Conservation (phyloP, 92 coral and sea anemone genomes). For the Chrysogorgia sp. region DNA sequence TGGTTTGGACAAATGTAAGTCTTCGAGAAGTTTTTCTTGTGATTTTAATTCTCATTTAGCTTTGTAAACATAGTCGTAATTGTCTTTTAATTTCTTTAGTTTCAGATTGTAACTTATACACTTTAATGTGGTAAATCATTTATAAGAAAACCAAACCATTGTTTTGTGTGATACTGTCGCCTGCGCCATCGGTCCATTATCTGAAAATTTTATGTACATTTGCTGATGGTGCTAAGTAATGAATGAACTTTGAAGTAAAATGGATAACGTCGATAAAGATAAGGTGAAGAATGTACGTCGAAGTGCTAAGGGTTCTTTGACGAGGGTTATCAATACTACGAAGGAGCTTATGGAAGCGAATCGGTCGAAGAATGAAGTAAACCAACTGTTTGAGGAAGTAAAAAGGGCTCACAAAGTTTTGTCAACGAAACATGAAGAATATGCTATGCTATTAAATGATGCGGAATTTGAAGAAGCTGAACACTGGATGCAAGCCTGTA, state of each 20-base stretch:
- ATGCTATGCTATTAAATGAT: conserved; percentile 46
- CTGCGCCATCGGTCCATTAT: conserved; percentile 38
- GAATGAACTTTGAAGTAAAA: conserved; percentile 5
- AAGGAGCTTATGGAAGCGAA: conserved; percentile 19
- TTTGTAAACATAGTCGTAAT: too few species aligned
- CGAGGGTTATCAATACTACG: conserved; percentile 42
- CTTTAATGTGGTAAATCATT: too few species aligned
- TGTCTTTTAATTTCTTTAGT: too few species aligned
- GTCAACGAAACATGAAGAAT: conserved; percentile 40
- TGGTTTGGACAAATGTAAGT: too few species aligned
- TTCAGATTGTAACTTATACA: too few species aligned
- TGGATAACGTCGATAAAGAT: background rate
- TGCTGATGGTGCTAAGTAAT: background rate
- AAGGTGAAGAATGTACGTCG: conserved; percentile 62
- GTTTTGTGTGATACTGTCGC: too few species aligned
- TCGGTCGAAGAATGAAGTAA: conserved; percentile 42
- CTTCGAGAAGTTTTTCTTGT: too few species aligned
- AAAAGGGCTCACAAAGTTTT: conserved; percentile 13
- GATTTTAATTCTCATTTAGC: too few species aligned
- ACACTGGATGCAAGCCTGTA: too few species aligned
- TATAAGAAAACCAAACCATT: too few species aligned
- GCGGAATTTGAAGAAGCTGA: conserved; percentile 51
- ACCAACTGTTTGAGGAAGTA: conserved; percentile 1
- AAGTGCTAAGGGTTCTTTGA: conserved; percentile 45
- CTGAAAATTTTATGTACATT: conserved; percentile 50